phyloP scores from a whole-genome alignment of 2,888 invertebrate genomes.

The Lampropteryx suffumata region DNA sequence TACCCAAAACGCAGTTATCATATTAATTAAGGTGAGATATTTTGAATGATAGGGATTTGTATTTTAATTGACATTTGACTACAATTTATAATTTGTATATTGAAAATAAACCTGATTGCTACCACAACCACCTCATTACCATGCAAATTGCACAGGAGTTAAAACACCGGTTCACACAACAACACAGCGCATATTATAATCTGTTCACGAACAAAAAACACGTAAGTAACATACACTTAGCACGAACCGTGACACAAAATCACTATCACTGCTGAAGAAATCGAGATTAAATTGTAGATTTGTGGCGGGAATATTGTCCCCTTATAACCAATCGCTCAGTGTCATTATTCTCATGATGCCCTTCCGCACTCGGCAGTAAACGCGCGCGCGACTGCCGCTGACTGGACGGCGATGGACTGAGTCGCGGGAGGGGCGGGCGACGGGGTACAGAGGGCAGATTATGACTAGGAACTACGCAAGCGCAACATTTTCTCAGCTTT shows the following conservation, averaged over 20 bases:
- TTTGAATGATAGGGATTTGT: not conserved
- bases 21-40: constrained; percentile 7
- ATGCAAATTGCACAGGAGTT: constrained; percentile 53
- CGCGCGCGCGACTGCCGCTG: too few relatives aligned
- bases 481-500: constrained; percentile 67
- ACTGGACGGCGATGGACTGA: constrained; percentile 64
- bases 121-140: constrained; percentile 52
- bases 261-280: constrained; percentile 9
- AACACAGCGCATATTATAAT: constrained; percentile 21
- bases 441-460: constrained; percentile 43
- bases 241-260: too few relatives aligned
- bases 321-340: constrained; percentile 16
- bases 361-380: constrained; percentile 67
- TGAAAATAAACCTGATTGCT: constrained; percentile 48
- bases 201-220: constrained; percentile 20
- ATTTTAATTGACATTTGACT: too few relatives aligned
- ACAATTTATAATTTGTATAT: too few relatives aligned
- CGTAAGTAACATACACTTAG: not conserved
- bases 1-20: too few relatives aligned
- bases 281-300: constrained; percentile 18
- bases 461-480: constrained; percentile 72
- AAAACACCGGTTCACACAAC: constrained; percentile 42
- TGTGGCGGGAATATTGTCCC: constrained; percentile 24
- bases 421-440: too few relatives aligned
- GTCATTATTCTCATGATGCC: constrained; percentile 40